These are phyloP conservation scores for Endomychus coccineus DNA, from an alignment of 2,888 invertebrate genomes.

Conservation along the genomic window DNA sequence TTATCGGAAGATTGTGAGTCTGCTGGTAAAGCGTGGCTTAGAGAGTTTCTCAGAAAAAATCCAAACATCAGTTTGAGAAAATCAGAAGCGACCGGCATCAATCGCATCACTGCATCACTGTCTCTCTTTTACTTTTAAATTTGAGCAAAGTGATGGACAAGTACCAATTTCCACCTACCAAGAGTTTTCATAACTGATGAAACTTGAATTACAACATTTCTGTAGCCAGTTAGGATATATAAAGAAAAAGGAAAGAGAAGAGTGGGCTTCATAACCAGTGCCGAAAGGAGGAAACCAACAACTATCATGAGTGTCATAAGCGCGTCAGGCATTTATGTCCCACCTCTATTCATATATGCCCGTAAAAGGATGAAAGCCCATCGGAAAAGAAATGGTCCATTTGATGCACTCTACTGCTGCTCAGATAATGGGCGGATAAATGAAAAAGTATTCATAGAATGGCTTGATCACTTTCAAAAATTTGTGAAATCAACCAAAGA, in stretches of 20 bases:
- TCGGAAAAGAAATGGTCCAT: conserved; percentile 17
- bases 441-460: conserved; percentile 19
- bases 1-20: too few relatives aligned
- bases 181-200: too few relatives aligned
- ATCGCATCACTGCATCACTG: too few relatives aligned
- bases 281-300: conserved; percentile 17
- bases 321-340: conserved; percentile 18
- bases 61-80: too few relatives aligned
- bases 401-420: conserved; percentile 16
- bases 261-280: conserved; percentile 18
- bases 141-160: too few relatives aligned
- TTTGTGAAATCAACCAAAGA: conserved; percentile 1
- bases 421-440: conserved; percentile 20
- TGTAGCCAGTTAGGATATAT: too few relatives aligned
- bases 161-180: too few relatives aligned
- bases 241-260: conserved; percentile 18
- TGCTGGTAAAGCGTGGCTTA: too few relatives aligned
- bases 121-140: too few relatives aligned
- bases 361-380: conserved; percentile 16
- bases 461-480: conserved; percentile 19
- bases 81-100: too few relatives aligned
- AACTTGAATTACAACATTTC: too few relatives aligned
- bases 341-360: conserved; percentile 20
- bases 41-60: too few relatives aligned
- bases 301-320: conserved; percentile 18